Evolutionary conservation across 2,888 invertebrate species (phyloP).

Genomic region (Muscina levida): DNA sequence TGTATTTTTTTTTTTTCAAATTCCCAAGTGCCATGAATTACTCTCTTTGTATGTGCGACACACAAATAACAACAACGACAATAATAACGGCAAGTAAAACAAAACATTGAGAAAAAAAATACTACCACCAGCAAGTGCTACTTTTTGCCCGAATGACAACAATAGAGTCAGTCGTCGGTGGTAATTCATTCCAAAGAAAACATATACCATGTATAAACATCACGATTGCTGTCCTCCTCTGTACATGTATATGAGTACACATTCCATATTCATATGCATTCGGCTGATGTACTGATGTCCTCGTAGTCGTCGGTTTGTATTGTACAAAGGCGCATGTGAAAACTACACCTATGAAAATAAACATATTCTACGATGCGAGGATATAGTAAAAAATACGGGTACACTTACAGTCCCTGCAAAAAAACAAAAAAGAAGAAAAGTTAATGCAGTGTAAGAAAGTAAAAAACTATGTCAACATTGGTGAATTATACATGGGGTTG

Average conservation of each 20-base stretch:
- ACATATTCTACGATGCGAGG: too few species aligned
- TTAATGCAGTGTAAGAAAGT: too few species aligned
- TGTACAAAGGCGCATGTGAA: too few species aligned
- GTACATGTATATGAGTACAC: background rate
- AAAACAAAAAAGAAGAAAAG: too few species aligned
- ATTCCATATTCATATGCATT: background rate
- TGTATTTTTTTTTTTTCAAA: too few species aligned
- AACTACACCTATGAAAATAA: too few species aligned
- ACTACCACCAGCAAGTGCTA: conserved; percentile 14
- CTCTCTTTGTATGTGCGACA: conserved; percentile 41
- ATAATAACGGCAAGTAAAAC: too few species aligned
- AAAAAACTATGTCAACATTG: too few species aligned
- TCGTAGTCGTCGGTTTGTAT: background rate
- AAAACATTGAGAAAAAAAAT: conserved; percentile 35
- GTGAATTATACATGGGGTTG: too few species aligned
- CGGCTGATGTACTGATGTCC: background rate
- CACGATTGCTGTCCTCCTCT: background rate
- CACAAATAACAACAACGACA: conserved; percentile 30
- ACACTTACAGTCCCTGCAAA: too few species aligned
- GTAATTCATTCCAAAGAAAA: conserved; percentile 18
- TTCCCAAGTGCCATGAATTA: conserved; percentile 58
- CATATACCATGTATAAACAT: background rate
- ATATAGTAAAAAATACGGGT: too few species aligned
- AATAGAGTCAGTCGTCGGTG: conserved; percentile 17
- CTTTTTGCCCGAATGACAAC: conserved; percentile 27